Evolutionary conservation across 2,888 invertebrate genomes (phyloP), one percentile per base, ranked within the genome.

Genomic region (Chrysolina americana): DNA sequence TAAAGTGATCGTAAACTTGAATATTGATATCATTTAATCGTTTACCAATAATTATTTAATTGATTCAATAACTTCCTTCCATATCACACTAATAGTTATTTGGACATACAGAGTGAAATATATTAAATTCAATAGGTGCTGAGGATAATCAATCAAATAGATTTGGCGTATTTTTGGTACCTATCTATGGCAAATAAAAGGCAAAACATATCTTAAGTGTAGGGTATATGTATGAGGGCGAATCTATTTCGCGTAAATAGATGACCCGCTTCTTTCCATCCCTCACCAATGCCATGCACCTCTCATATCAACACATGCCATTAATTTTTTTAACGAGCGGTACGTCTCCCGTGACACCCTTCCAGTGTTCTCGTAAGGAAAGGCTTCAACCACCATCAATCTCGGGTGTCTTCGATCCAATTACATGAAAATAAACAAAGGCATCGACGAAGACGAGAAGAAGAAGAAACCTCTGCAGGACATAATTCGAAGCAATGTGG

Each of bases 401-500:
- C 50, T 71, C 66, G 65, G 48, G 66, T 71, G 71, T 66, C 71
- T 71, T 71, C 71, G 66, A 62, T 71, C 71, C 71, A 66, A 66
- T 71, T 71, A 68, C 73, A 69, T 36, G 8, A 70, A 70, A n/a
- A 70, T 56, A 69, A 73, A 73, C 69, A 70, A 74, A 74, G 63
- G 66, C 47, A 19, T 41, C 63, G 17, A 28, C 53, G 15, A 44
- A 44, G 17, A 23, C 21, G 69, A 44, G 28, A 28, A 62, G 21
- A 13, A 59, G 28, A 28, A 36, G 62, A 73, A 68, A 71, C 68
- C 50, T 71, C 69, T 65, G 70, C 21, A 66, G 70, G 70, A 64
- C 75, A 65, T 69, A 65, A 71, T 73, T 65, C 28, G 71, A 76
- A 71, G 65, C 76, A 79, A 77, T 79, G 80, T 79, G 78, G 80